Percentiles rank a stretch among this genome's conserved stretches.
phyloP scores from a whole-genome alignment of 2,888 invertebrate species.

The Cyclophora punctaria region DNA sequence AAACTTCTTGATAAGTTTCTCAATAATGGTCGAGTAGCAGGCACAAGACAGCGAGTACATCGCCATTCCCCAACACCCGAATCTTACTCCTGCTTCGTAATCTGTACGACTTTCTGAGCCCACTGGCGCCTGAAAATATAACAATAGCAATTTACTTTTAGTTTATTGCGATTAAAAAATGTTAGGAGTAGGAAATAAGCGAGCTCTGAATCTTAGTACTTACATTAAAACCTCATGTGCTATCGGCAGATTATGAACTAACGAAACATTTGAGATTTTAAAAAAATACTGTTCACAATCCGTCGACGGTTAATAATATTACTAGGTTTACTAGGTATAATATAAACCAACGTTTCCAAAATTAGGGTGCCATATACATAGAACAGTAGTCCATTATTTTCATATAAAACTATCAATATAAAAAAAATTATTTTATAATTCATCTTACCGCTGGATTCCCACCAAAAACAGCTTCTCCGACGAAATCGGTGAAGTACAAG shows the following conservation, averaged over 20 bases:
- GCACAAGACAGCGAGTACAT: slow-evolving; percentile 96
- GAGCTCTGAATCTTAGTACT: too few species aligned
- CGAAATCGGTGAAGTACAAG: slow-evolving; percentile 96
- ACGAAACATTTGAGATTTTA: too few species aligned
- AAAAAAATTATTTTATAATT: background rate
- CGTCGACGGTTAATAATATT: too few species aligned
- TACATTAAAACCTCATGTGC: too few species aligned
- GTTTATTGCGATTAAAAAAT: too few species aligned
- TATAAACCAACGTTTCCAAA: too few species aligned
- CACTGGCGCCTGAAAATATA: slow-evolving; percentile 78
- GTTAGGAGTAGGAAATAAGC: too few species aligned
- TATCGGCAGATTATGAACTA: too few species aligned
- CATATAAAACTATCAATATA: background rate
- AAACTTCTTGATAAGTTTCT: slow-evolving; percentile 84
- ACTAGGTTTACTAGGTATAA: too few species aligned
- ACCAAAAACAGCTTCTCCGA: slow-evolving; percentile 91
- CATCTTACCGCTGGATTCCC: slow-evolving; percentile 85
- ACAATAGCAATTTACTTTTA: background rate
- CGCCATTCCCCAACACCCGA: slow-evolving; percentile 98
- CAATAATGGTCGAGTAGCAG: slow-evolving; percentile 91
- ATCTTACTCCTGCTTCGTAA: slow-evolving; percentile 94
- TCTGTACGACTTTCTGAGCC: slow-evolving; percentile 77
- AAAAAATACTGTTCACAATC: too few species aligned
- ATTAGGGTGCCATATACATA: background rate
- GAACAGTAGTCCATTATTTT: background rate